Evolutionary conservation across 2,113 vertebrate genomes (phyloP).

Genomic region (Ariopsis seemanni): DNA sequence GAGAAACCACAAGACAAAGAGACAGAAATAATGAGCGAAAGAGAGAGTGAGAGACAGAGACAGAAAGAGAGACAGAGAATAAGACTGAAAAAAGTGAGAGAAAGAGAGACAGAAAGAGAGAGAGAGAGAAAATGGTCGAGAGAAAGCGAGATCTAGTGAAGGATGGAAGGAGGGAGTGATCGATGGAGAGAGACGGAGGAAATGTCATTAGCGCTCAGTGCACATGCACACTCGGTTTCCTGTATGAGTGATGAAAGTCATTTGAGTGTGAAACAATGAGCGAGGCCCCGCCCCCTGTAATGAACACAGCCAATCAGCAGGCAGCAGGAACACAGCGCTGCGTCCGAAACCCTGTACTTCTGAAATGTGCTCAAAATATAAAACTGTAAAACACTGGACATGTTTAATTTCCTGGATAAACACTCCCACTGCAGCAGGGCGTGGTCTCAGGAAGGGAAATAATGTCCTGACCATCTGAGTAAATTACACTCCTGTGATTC

Average conservation of each 20-base stretch:
- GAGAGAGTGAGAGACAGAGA: neutral
- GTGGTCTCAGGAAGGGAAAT: too few species aligned
- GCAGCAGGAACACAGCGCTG: neutral
- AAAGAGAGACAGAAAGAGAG: neutral
- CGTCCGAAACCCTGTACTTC: neutral
- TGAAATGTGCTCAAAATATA: neutral
- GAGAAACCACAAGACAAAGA: neutral
- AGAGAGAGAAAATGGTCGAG: neutral
- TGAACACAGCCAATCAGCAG: conserved; percentile 11
- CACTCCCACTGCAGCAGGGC: neutral
- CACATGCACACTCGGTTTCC: conserved; percentile 25
- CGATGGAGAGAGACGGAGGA: neutral
- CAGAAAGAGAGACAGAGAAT: neutral
- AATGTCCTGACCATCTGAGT: neutral
- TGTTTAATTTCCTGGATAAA: neutral
- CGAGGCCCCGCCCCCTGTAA: neutral
- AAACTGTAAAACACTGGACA: neutral
- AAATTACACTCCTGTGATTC: too few species aligned
- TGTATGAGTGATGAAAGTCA: neutral
- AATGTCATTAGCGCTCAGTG: neutral
- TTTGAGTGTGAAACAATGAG: neutral
- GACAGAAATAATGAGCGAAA: neutral
- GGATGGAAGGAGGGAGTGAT: neutral
- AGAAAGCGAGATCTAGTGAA: neutral
- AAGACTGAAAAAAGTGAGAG: conserved; percentile 6